Evolutionary conservation across 2,113 vertebrate genomes (phyloP).

Genomic region (Poeciliopsis turrubarensis): DNA sequence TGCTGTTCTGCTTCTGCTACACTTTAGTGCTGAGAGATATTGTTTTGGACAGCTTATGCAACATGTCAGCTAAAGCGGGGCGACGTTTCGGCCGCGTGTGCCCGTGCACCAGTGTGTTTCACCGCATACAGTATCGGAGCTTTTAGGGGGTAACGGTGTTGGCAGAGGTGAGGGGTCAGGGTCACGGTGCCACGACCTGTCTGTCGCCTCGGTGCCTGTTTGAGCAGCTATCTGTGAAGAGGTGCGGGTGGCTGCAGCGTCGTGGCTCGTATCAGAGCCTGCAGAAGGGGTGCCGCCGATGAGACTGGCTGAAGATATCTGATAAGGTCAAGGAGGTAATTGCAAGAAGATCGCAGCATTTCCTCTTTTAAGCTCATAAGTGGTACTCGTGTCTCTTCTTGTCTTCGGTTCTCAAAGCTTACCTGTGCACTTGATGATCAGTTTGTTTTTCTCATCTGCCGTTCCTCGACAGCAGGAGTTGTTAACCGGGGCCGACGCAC

Average conservation of each 20-base stretch:
- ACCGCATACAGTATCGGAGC: conserved; percentile 50
- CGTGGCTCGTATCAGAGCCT: background rate
- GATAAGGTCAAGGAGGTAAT: conserved; percentile 6
- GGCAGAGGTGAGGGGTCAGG: conserved; percentile 47
- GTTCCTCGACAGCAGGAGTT: conserved; percentile 53
- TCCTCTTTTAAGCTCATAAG: background rate
- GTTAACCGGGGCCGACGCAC: conserved; percentile 45
- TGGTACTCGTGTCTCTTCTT: background rate
- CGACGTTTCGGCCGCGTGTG: conserved; percentile 52
- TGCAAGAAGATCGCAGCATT: background rate
- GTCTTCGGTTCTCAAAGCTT: conserved; percentile 13
- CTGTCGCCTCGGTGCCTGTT: conserved; percentile 14
- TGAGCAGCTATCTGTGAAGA: background rate
- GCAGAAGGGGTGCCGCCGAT: background rate
- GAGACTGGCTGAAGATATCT: background rate
- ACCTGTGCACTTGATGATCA: conserved; percentile 9
- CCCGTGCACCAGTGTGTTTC: conserved; percentile 47
- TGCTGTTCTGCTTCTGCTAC: conserved; percentile 39
- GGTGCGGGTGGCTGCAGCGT: background rate
- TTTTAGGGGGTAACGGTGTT: conserved; percentile 57
- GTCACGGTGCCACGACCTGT: conserved; percentile 57
- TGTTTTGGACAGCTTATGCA: conserved; percentile 70
- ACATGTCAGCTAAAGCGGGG: conserved; percentile 65
- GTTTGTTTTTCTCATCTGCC: conserved; percentile 42
- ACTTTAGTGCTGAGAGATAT: conserved; percentile 45